Evolutionary conservation across 2,113 vertebrate species (phyloP).

Genomic region (Perca fluviatilis): DNA sequence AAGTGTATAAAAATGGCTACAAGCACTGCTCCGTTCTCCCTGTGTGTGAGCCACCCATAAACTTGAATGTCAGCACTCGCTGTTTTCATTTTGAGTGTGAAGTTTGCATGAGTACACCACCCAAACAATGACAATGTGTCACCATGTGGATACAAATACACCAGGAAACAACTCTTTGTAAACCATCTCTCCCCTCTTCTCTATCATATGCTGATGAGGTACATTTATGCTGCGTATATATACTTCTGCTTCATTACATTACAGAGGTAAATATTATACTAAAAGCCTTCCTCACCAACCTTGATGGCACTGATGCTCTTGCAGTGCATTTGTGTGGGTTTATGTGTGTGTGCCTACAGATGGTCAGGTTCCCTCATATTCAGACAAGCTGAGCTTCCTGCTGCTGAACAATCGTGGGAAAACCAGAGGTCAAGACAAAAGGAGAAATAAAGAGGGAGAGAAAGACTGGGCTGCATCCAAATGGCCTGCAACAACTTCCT

Average conservation of each 20-base stretch:
- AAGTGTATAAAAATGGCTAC: background rate
- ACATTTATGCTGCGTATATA: background rate
- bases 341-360: constrained; percentile 65
- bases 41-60: background rate
- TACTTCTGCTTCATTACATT: background rate
- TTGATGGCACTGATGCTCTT: background rate
- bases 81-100: background rate
- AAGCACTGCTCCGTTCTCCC: background rate
- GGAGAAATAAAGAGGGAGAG: constrained; percentile 69
- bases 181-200: constrained; percentile 24
- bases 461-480: constrained; percentile 67
- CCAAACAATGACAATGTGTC: constrained; percentile 49
- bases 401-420: constrained; percentile 86
- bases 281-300: background rate
- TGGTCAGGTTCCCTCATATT: constrained; percentile 76
- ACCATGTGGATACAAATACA: constrained; percentile 25
- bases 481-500: constrained; percentile 77
- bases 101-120: background rate
- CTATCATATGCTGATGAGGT: constrained; percentile 40
- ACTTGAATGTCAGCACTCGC: background rate
- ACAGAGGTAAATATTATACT: background rate
- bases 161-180: constrained; percentile 47
- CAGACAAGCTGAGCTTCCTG: constrained; percentile 79
- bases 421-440: constrained; percentile 79
- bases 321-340: constrained; percentile 3